A percentile compares a stretch with the other conserved stretches of the same genome.
These are phyloP conservation scores for Emys orbicularis DNA, from an alignment of 2,797 vertebrate genomes.

Conservation along the genomic window DNA sequence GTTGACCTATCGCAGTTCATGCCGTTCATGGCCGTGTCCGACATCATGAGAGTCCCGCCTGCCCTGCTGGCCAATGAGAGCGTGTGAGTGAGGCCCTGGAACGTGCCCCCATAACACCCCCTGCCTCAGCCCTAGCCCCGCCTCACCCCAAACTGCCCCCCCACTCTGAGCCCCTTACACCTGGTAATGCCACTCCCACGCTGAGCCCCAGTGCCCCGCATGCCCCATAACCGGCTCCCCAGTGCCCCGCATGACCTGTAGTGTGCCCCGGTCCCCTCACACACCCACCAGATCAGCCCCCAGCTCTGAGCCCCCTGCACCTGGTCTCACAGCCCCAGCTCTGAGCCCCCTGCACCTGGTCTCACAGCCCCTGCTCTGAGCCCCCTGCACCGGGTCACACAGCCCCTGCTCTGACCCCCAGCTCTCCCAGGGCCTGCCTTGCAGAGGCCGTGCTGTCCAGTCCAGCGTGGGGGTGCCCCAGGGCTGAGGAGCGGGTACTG, in stretches of 20 bases:
- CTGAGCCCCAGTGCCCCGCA: not conserved
- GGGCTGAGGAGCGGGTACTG: accelerated
- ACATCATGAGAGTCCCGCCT: slow-evolving; percentile 90
- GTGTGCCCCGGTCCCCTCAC: not conserved
- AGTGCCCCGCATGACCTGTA: not conserved
- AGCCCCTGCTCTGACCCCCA: too few relatives aligned
- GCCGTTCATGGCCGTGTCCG: slow-evolving; percentile 92
- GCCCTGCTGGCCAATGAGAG: slow-evolving; percentile 91
- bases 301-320: too few relatives aligned
- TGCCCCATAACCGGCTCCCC: not conserved
- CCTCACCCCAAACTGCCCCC: not conserved
- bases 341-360: too few relatives aligned
- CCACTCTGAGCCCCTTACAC: not conserved
- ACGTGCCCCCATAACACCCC: too few relatives aligned
- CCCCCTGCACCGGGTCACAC: too few relatives aligned
- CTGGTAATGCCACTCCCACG: not conserved
- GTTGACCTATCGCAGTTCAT: slow-evolving; percentile 92
- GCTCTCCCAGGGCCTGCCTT: accelerated
- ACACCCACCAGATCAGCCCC: too few relatives aligned
- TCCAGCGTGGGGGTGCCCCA: not conserved
- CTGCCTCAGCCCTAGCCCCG: not conserved
- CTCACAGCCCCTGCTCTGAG: too few relatives aligned
- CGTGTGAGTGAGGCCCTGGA: slow-evolving; percentile 82
- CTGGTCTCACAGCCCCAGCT: too few relatives aligned
- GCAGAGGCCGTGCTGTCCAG: not conserved